Percentiles rank a stretch among this genome's conserved stretches.
Evolutionary conservation across 2,888 invertebrate species (phyloP).

Genomic region (Trissonchulus sp.): DNA sequence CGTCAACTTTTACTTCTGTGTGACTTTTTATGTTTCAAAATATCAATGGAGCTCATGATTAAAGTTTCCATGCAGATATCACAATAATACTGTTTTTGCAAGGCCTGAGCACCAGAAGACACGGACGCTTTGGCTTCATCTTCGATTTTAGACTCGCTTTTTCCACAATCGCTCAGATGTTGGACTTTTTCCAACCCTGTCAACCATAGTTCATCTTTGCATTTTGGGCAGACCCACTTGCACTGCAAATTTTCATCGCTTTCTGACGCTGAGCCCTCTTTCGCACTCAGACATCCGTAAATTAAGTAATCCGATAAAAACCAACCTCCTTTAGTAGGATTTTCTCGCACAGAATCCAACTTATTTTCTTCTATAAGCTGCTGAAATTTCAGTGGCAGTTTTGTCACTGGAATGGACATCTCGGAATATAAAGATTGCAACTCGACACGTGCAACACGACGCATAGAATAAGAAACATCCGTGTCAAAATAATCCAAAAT

Average conservation of each 20-base stretch:
- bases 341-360: not conserved
- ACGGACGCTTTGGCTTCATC: not conserved
- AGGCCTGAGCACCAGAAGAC: slow-evolving; percentile 32
- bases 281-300: not conserved
- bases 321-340: not conserved
- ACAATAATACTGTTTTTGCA: slow-evolving; percentile 64
- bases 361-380: slow-evolving; percentile 55
- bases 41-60: slow-evolving; percentile 71
- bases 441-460: slow-evolving; percentile 76
- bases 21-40: slow-evolving; percentile 67
- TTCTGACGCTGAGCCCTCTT: not conserved
- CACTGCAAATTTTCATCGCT: slow-evolving; percentile 58
- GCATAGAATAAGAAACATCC: slow-evolving; percentile 71
- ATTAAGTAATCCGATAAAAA: not conserved
- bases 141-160: not conserved
- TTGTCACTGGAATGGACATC: slow-evolving; percentile 57
- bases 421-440: slow-evolving; percentile 65
- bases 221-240: slow-evolving; percentile 69
- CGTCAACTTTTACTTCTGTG: too few species aligned
- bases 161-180: slow-evolving; percentile 62
- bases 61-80: slow-evolving; percentile 65
- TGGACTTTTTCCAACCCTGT: slow-evolving; percentile 67
- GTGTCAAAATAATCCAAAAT: slow-evolving; percentile 52
- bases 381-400: slow-evolving; percentile 58
- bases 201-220: slow-evolving; percentile 62